Conservation (phyloP, 2,888 invertebrate genomes). For the Dusona sp. region DNA sequence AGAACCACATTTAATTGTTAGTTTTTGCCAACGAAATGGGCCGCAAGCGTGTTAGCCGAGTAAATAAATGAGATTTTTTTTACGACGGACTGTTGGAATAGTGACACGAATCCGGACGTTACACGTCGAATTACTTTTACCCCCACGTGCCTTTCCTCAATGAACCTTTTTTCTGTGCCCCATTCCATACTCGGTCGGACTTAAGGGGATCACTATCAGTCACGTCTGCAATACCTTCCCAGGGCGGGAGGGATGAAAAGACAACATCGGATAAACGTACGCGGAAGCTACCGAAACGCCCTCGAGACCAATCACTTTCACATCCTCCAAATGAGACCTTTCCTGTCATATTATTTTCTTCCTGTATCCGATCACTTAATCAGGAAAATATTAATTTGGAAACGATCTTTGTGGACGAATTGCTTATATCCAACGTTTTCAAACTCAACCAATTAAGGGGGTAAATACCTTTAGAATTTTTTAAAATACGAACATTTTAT, state of each 20-base stretch:
- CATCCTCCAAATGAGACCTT: conserved; percentile 3
- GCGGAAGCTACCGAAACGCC: conserved; percentile 15
- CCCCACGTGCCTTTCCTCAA: conserved; percentile 20
- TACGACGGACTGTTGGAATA: background rate
- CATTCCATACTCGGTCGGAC: conserved; percentile 7
- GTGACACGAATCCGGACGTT: background rate
- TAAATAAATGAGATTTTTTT: conserved; percentile 22
- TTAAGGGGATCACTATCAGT: conserved; percentile 17
- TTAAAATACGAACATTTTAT: too few relatives aligned
- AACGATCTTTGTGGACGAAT: background rate
- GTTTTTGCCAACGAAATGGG: background rate
- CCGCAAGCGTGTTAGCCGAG: background rate
- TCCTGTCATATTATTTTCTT: background rate
- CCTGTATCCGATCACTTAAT: conserved; percentile 2
- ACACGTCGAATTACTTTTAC: conserved; percentile 15
- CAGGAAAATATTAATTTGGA: background rate
- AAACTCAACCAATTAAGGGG: too few relatives aligned
- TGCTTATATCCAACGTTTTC: too few relatives aligned
- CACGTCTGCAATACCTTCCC: conserved; percentile 14
- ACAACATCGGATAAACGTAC: background rate
- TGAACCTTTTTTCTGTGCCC: conserved; percentile 3
- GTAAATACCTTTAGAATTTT: too few relatives aligned
- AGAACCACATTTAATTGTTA: background rate
- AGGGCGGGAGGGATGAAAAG: conserved; percentile 10
- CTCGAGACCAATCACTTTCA: conserved; percentile 17